Conservation (phyloP, 2,797 vertebrate genomes). For the Argya squamiceps region DNA sequence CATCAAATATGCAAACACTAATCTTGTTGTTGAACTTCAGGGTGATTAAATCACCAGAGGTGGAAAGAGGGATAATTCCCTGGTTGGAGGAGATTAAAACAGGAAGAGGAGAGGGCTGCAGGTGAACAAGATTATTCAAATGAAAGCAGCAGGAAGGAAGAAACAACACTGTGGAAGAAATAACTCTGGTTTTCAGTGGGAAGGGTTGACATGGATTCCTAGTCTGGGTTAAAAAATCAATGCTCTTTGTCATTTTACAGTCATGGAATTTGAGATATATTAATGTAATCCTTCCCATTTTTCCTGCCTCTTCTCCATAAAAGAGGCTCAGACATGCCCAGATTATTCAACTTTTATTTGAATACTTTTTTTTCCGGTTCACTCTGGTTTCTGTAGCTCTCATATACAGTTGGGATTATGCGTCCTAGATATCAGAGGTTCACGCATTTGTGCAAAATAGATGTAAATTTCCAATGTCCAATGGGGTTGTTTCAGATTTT, state of each 20-base stretch:
- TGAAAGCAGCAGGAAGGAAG: background rate
- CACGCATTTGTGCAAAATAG: fast-evolving
- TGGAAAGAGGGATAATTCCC: background rate
- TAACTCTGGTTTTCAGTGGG: background rate
- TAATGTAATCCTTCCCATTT: background rate
- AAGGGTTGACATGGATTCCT: background rate
- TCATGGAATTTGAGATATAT: background rate
- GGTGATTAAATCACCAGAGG: background rate
- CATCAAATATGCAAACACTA: background rate
- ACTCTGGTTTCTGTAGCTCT: background rate
- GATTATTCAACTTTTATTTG: background rate
- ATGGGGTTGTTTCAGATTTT: background rate
- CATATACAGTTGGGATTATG: background rate
- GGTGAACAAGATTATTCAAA: background rate
- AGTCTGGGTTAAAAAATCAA: background rate
- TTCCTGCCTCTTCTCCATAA: background rate
- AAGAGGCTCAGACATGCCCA: background rate
- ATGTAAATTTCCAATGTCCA: background rate
- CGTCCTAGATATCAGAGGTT: background rate
- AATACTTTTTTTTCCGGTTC: background rate
- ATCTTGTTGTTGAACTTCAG: background rate
- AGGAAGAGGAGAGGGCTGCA: background rate
- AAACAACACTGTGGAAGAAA: background rate
- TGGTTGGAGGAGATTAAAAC: background rate
- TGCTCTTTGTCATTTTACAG: background rate